Evolutionary conservation across 2,888 invertebrate species (phyloP).

Genomic region (Oegoconia quadripuncta): DNA sequence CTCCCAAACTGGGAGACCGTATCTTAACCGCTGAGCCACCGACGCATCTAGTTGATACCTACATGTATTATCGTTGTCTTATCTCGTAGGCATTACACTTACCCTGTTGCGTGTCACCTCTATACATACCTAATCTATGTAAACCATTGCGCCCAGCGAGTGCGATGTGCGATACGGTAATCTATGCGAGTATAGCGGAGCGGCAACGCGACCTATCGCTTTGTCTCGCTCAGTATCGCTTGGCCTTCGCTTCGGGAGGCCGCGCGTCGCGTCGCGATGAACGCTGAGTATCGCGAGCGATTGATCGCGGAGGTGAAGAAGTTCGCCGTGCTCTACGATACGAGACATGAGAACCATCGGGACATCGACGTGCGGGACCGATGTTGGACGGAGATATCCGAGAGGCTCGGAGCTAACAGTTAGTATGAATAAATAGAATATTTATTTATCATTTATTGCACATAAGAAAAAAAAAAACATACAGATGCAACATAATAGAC

Average conservation of each 20-base stretch:
- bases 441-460: too few species aligned
- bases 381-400: conserved; percentile 68
- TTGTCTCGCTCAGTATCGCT: conserved; percentile 66
- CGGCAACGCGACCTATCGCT: conserved; percentile 13
- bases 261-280: conserved; percentile 10
- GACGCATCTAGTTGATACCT: too few species aligned
- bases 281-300: conserved; percentile 46
- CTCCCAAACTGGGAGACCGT: too few species aligned
- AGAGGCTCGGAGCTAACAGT: conserved; percentile 60
- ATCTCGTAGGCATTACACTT: neutral
- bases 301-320: conserved; percentile 68
- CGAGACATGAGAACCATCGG: conserved; percentile 61
- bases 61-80: too few species aligned
- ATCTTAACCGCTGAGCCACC: too few species aligned
- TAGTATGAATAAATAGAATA: too few species aligned
- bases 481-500: too few species aligned
- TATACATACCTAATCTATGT: conserved; percentile 23
- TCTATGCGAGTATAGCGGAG: conserved; percentile 4
- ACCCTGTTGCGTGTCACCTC: neutral
- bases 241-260: conserved; percentile 31
- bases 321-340: conserved; percentile 67
- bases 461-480: too few species aligned
- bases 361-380: conserved; percentile 65
- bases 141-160: conserved; percentile 52
- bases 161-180: conserved; percentile 38